A percentile compares a stretch with the other conserved stretches of the same genome.
These are phyloP conservation scores for Neotoma lepida DNA, from an alignment of 2,113 vertebrate genomes.

Conservation along the genomic window DNA sequence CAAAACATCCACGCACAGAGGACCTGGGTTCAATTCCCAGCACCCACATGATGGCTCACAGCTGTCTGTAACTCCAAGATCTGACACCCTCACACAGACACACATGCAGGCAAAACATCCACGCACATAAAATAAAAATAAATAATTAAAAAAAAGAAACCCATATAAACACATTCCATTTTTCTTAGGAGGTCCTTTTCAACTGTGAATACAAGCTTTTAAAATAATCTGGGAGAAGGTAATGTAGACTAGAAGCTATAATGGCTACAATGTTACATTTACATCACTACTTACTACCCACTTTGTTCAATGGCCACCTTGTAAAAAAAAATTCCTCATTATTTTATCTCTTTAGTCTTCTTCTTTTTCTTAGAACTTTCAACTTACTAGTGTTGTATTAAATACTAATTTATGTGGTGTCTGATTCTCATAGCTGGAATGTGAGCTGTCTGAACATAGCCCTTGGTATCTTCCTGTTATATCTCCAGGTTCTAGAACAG, in stretches of 20 bases:
- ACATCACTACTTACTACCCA: conserved; percentile 16
- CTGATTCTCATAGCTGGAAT: conserved; percentile 36
- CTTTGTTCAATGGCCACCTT: conserved; percentile 7
- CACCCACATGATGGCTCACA: too few relatives aligned
- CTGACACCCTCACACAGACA: too few relatives aligned
- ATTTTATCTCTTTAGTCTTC: background rate
- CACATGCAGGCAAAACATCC: too few relatives aligned
- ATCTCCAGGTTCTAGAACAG: background rate
- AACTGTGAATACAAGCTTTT: background rate
- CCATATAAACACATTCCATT: background rate
- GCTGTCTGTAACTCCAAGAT: too few relatives aligned
- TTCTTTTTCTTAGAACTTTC: conserved; percentile 38
- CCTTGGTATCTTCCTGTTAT: background rate
- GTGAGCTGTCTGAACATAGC: background rate
- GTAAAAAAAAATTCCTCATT: background rate
- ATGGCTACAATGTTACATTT: conserved; percentile 34
- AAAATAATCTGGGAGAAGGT: conserved; percentile 26
- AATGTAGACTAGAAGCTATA: conserved; percentile 45
- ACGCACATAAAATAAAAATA: too few relatives aligned
- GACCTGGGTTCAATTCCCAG: too few relatives aligned
- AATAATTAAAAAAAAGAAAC: too few relatives aligned
- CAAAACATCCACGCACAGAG: too few relatives aligned
- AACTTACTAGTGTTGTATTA: background rate
- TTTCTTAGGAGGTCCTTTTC: conserved; percentile 13
- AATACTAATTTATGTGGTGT: conserved; percentile 39